Conservation (phyloP, 2,113 vertebrate genomes). For the Thalassarche chlororhynchos region DNA sequence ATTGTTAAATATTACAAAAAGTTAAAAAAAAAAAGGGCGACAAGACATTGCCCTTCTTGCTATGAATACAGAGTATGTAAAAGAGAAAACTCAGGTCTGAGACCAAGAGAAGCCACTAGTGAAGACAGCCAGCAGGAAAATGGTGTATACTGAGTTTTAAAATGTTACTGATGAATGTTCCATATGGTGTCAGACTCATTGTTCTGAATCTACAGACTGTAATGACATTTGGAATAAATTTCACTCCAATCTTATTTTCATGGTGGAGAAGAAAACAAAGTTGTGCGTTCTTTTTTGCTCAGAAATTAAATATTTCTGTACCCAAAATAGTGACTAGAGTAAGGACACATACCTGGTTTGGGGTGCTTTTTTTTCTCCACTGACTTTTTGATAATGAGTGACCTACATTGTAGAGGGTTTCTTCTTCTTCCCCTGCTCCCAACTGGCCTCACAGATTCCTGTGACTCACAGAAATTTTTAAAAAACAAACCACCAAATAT, state of each 20-base stretch:
- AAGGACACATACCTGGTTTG: background rate
- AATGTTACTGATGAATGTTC: background rate
- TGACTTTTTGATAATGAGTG: background rate
- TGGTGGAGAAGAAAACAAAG: background rate
- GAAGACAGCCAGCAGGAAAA: background rate
- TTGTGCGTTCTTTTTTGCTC: background rate
- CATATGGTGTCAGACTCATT: background rate
- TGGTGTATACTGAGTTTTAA: background rate
- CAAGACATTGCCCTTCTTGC: background rate
- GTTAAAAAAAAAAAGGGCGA: background rate
- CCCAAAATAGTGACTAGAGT: background rate
- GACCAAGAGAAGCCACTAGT: background rate
- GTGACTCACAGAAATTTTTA: constrained; percentile 66
- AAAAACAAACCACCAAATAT: constrained; percentile 45
- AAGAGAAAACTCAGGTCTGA: background rate
- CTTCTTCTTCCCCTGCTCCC: background rate
- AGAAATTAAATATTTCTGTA: background rate
- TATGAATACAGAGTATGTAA: background rate
- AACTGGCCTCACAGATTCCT: background rate
- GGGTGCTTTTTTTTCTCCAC: constrained; percentile 2
- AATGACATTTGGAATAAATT: background rate
- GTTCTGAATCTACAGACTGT: background rate
- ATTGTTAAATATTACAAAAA: background rate
- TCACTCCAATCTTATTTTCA: background rate
- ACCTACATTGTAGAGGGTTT: background rate